Percentiles rank a stretch among this genome's conserved stretches.
phyloP scores from a whole-genome alignment of 2,888 invertebrate species.

The Neocrepidodera transversa region DNA sequence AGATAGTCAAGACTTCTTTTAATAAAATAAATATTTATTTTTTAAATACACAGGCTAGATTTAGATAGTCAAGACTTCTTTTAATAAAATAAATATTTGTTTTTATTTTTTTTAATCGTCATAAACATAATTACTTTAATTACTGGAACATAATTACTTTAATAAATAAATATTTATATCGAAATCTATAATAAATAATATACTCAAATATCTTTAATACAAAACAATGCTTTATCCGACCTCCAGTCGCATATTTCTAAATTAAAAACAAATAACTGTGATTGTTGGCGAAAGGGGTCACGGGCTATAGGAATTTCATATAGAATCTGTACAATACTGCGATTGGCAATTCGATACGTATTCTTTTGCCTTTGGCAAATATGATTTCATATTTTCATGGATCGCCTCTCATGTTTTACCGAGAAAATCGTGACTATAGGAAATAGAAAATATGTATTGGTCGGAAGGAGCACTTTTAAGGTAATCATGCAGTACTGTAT shows the following conservation, averaged over 20 bases:
- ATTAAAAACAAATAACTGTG: slow-evolving; percentile 13
- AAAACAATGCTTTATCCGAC: too few relatives aligned
- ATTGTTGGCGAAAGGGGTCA: slow-evolving; percentile 3
- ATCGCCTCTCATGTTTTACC: slow-evolving; percentile 44
- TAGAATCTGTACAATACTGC: slow-evolving; percentile 9
- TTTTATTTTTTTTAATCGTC: too few relatives aligned
- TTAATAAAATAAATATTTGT: too few relatives aligned
- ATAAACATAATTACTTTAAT: too few relatives aligned
- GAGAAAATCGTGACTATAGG: slow-evolving; percentile 44
- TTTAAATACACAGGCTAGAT: too few relatives aligned
- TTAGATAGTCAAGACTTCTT: too few relatives aligned
- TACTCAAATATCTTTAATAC: too few relatives aligned
- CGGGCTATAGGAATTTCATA: slow-evolving; percentile 7
- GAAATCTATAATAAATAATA: too few relatives aligned
- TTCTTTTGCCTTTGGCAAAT: slow-evolving; percentile 36
- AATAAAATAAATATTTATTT: too few relatives aligned
- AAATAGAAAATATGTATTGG: slow-evolving; percentile 35
- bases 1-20: too few relatives aligned
- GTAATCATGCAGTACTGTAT: slow-evolving; percentile 63
- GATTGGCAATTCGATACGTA: slow-evolving; percentile 22
- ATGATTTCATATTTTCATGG: slow-evolving; percentile 48
- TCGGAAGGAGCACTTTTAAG: slow-evolving; percentile 25
- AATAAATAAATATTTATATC: too few relatives aligned
- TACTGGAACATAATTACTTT: too few relatives aligned
- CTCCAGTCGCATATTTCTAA: slow-evolving; percentile 3